These are phyloP conservation scores for Scaeva pyrastri DNA, from an alignment of 2,888 invertebrate genomes.

Conservation along the genomic window DNA sequence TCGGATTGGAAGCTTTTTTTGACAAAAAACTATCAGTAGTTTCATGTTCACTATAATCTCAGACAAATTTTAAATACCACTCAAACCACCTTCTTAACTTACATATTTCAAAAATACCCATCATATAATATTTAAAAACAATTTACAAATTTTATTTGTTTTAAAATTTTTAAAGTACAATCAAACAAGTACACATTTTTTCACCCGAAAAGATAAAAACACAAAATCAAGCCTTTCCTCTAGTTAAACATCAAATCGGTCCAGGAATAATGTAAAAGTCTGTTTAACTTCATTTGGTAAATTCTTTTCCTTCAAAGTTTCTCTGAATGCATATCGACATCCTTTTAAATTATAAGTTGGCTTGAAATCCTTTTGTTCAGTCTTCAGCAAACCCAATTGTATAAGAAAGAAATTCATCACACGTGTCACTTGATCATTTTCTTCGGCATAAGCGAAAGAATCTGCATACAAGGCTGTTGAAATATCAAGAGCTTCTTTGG, in stretches of 20 bases:
- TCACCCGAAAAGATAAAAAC: not conserved
- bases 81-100: not conserved
- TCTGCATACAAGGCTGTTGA: slow-evolving; percentile 80
- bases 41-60: no score
- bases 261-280: slow-evolving; percentile 81
- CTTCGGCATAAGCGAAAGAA: slow-evolving; percentile 81
- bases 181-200: slow-evolving; percentile 15
- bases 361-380: slow-evolving; percentile 81
- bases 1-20: no score
- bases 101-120: not conserved
- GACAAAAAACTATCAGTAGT: no score
- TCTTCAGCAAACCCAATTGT: slow-evolving; percentile 82
- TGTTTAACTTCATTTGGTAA: slow-evolving; percentile 81
- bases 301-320: slow-evolving; percentile 79
- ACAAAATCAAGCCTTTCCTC: not conserved
- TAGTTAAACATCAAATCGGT: slow-evolving; percentile 78
- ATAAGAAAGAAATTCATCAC: slow-evolving; percentile 82
- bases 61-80: no score
- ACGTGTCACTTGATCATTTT: slow-evolving; percentile 81
- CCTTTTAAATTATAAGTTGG: slow-evolving; percentile 80
- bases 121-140: slow-evolving; percentile 7
- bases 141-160: slow-evolving; percentile 52
- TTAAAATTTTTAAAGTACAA: slow-evolving; percentile 31
- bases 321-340: slow-evolving; percentile 82
- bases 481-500: slow-evolving; percentile 80